Percentiles rank a stretch among this genome's conserved stretches.
Conservation (phyloP, 2,797 vertebrate species). For the Lates japonicus region DNA sequence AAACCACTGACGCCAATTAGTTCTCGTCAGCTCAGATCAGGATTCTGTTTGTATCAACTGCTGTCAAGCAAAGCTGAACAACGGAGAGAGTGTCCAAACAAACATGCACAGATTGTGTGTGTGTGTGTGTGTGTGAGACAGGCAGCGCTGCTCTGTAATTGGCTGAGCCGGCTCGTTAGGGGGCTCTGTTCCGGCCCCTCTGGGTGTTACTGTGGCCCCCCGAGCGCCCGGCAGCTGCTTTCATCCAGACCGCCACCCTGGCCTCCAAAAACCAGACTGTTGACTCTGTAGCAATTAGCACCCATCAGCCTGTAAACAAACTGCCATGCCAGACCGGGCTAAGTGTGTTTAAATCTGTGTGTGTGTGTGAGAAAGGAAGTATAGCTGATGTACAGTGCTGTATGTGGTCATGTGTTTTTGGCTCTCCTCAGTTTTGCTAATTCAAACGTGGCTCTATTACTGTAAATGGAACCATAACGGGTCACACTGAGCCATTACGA, state of each 20-base stretch:
- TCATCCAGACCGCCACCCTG: slow-evolving; percentile 20
- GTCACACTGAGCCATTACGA: slow-evolving; percentile 29
- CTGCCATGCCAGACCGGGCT: slow-evolving; percentile 19
- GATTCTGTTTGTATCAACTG: slow-evolving; percentile 24
- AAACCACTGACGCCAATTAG: slow-evolving; percentile 21
- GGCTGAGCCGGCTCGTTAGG: slow-evolving; percentile 47
- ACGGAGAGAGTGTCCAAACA: slow-evolving; percentile 14
- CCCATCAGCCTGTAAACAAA: slow-evolving; percentile 56
- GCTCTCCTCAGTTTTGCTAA: slow-evolving; percentile 15
- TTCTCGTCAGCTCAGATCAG: slow-evolving; percentile 20
- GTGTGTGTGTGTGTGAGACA: slow-evolving; percentile 6
- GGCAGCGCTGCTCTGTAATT: slow-evolving; percentile 54
- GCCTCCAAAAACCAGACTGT: slow-evolving; percentile 28
- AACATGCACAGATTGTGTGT: background rate
- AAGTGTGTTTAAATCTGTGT: slow-evolving; percentile 21
- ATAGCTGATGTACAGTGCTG: background rate
- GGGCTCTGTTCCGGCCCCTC: slow-evolving; percentile 12
- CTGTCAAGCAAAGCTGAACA: slow-evolving; percentile 38
- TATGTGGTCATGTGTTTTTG: background rate
- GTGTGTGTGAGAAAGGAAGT: background rate
- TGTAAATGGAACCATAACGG: slow-evolving; percentile 39
- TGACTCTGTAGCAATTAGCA: slow-evolving; percentile 64
- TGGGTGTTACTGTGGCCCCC: slow-evolving; percentile 37
- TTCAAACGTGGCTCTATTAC: slow-evolving; percentile 33
- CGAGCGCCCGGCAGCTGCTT: slow-evolving; percentile 10